Percentiles rank a stretch among this genome's conserved stretches.
Evolutionary conservation across 2,888 invertebrate genomes (phyloP).

Genomic region (Atethmia centrago): DNA sequence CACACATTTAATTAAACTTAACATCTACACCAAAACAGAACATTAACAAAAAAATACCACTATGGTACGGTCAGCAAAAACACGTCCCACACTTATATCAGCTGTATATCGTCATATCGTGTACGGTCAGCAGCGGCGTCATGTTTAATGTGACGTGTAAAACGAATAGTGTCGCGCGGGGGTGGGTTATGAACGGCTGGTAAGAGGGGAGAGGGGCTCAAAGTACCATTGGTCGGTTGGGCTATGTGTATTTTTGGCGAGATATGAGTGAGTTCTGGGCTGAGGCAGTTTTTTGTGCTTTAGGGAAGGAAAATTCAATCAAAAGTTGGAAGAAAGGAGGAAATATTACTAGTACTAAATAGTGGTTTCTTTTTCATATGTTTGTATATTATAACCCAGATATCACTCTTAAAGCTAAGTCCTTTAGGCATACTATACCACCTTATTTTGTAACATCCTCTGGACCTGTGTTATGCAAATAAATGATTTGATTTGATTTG

Average conservation of each 20-base stretch:
- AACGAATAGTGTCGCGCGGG: conserved; percentile 74
- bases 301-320: not conserved
- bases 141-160: conserved; percentile 82
- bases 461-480: too few species aligned
- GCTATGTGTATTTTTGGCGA: conserved; percentile 15
- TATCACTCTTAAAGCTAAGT: not conserved
- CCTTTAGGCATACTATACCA: too few species aligned
- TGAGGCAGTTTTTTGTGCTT: not conserved
- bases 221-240: conserved; percentile 27
- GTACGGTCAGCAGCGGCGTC: conserved; percentile 74
- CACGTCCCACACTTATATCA: conserved; percentile 53
- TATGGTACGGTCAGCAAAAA: conserved; percentile 69
- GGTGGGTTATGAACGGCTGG: conserved; percentile 26
- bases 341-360: not conserved
- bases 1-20: conserved; percentile 22
- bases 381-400: not conserved
- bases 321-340: not conserved
- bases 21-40: conserved; percentile 10
- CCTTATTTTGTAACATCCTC: too few species aligned
- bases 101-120: conserved; percentile 70
- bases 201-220: not conserved
- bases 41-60: conserved; percentile 53
- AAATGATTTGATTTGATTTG: too few species aligned
- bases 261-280: conserved; percentile 35
- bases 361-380: not conserved